A percentile compares a stretch with the other conserved stretches of the same genome.
phyloP scores from a whole-genome alignment of 2,113 vertebrate genomes.

The Nyctereutes procyonoides region DNA sequence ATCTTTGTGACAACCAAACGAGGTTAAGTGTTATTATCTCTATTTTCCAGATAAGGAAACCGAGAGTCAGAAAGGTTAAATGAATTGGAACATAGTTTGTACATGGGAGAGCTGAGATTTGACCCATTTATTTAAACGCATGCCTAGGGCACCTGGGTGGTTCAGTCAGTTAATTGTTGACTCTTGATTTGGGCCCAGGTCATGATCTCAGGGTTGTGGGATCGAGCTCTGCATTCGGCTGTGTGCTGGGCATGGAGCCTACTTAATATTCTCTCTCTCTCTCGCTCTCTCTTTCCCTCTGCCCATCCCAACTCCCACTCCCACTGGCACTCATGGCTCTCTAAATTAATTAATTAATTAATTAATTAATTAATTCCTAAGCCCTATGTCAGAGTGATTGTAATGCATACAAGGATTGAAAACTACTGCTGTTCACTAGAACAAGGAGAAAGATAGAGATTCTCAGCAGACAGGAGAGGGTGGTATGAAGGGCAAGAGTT shows the following conservation, averaged over 20 bases:
- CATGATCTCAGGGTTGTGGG: background rate
- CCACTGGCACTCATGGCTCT: fast-evolving
- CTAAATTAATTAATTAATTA: background rate
- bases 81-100: background rate
- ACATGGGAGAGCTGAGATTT: background rate
- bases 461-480: background rate
- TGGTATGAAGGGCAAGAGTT: background rate
- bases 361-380: background rate
- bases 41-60: conserved; percentile 27
- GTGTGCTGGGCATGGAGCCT: background rate
- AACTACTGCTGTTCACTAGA: background rate
- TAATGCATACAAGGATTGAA: background rate
- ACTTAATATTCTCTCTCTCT: background rate
- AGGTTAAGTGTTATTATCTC: background rate
- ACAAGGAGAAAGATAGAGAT: background rate
- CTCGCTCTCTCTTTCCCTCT: background rate
- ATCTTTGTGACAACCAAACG: background rate
- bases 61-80: background rate
- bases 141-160: background rate
- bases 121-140: background rate
- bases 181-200: background rate
- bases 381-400: background rate
- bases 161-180: background rate
- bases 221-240: background rate
- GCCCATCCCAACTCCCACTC: background rate